Evolutionary conservation across 1,140 invertebrate species (phyloP), one percentile per base, ranked within the genome.

Genomic region (Philotrypesis tridentata): DNA sequence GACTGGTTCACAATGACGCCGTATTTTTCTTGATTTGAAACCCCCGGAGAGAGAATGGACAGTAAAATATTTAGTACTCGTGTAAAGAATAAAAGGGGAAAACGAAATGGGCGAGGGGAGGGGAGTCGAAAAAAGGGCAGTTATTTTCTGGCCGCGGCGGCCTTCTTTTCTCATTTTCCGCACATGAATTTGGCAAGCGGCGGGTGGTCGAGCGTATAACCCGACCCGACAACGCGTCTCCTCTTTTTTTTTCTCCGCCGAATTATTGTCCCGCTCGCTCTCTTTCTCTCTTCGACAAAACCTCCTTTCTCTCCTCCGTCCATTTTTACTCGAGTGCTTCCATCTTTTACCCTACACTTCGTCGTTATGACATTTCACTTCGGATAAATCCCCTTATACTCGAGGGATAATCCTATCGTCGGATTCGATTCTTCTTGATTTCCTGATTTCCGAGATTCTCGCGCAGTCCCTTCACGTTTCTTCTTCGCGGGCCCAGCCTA

Each of bases 391-490:
- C 61, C 61, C 61, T 76, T 65, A 67, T 37, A 27, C 31, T 33
- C 11, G 74, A 65, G 9, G 67, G 76, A 79, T 70, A 79, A 79
- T 79, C 76, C 33, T 40, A 55, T 70, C 76, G 43, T 55, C 29
- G 27, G 27, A 79, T 70, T 70, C 76, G 76, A 79, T 79, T 70
- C 40, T 33, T 68, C 76, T 79, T 79, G 76, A 79, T 79, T 76
- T 37, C 67, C 12, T 27, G 75, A 67, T 48, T 77, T 37, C 7
- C 60, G 31, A 11, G 31, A 0, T 6, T 21, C 48, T 55, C 48
- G 17, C 48, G 48, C 48, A 55, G 3, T n/a, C 48, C n/a, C 14
- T 2, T 17, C 6, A 14, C 23, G 4, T 7, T 55, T 75, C 73
- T 33, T 25, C 33, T 33, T 67, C 6, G 23, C 23, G 27, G 6